These are phyloP conservation scores for Leptobrachium leishanense DNA, from an alignment of 2,113 vertebrate genomes.

Conservation along the genomic window DNA sequence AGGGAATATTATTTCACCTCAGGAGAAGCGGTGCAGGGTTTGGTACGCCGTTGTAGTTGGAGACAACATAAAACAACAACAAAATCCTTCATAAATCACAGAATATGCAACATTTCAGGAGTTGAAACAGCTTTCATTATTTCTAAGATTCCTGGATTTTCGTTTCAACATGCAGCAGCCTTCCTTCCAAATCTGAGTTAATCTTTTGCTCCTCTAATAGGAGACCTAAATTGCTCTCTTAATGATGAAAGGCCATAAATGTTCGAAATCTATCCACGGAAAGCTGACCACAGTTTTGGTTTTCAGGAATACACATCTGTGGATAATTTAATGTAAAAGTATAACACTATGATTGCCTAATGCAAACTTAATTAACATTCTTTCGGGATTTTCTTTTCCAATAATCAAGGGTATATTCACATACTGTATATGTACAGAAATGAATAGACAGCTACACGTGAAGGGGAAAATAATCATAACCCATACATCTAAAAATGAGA, in stretches of 20 bases:
- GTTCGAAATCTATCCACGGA: slow-evolving; percentile 16
- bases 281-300: slow-evolving; percentile 22
- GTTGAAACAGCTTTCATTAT: slow-evolving; percentile 40
- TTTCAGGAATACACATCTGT: slow-evolving; percentile 36
- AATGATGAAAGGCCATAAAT: slow-evolving; percentile 47
- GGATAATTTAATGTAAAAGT: slow-evolving; percentile 40
- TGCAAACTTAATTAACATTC: slow-evolving; percentile 28
- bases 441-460: no score
- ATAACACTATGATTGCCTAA: slow-evolving; percentile 7
- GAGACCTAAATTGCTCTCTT: slow-evolving; percentile 39
- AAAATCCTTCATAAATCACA: slow-evolving; percentile 46
- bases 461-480: no score
- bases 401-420: slow-evolving; percentile 38
- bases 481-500: no score
- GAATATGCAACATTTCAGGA: not conserved
- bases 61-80: slow-evolving; percentile 25
- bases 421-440: not conserved
- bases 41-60: not conserved
- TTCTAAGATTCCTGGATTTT: slow-evolving; percentile 11
- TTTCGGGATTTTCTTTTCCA: slow-evolving; percentile 33
- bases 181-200: slow-evolving; percentile 27
- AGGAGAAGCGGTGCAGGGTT: not conserved
- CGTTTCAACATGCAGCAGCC: slow-evolving; percentile 35
- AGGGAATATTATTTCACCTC: no score
- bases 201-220: slow-evolving; percentile 41